Evolutionary conservation across 2,113 vertebrate species (phyloP), one percentile per base, ranked within the genome.

Genomic region (Ginglymostoma cirratum): DNA sequence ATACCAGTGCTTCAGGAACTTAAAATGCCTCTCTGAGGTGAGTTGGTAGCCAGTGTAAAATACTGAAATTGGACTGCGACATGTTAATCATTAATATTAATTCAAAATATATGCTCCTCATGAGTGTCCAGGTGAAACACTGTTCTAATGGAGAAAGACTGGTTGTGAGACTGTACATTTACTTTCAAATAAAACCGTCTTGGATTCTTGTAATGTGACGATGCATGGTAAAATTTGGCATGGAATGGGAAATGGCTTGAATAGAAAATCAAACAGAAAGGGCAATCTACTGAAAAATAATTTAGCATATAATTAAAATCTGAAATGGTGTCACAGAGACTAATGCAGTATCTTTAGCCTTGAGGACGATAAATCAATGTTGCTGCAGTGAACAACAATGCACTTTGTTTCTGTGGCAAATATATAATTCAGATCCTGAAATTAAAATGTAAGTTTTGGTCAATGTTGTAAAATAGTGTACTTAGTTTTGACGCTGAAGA

Each of bases 21-120:
- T 52, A 70, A 69, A 27, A 72, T 12, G 30, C 14, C 72, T 45
- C 23, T 95, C 38, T 19, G 52, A 95, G 94, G 94, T 95, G 94
- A 95, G 94, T 72, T 95, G 34, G 34, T 93, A 67, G 34, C 30
- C 89, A 66, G n/a, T 72, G 5, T 76, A 94, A 42, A 94, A 94
- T 69, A 38, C 92, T 93, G 90, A 66, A 93, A 0, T 61, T 94
- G 69, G 38, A 95, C 94, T 30, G 8, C 15, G 67, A 95, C 42
- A 34, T 95, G 69, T 76, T 95, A 52, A 34, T 48, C 2, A 30
- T 24, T 48, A 94, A 48, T 69, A 65, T 72, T 15, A 93, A 65
- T 65, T 34, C 85, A 23, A 48, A 87, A 30, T 4, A 52, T 87
- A 67, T 70, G 23, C 17, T 72, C 3, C 69, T 23, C 23, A 7